Evolutionary conservation across 53 echinoderm and acorn worm species (phyloP).

Genomic region (Glandiceps talaboti): DNA sequence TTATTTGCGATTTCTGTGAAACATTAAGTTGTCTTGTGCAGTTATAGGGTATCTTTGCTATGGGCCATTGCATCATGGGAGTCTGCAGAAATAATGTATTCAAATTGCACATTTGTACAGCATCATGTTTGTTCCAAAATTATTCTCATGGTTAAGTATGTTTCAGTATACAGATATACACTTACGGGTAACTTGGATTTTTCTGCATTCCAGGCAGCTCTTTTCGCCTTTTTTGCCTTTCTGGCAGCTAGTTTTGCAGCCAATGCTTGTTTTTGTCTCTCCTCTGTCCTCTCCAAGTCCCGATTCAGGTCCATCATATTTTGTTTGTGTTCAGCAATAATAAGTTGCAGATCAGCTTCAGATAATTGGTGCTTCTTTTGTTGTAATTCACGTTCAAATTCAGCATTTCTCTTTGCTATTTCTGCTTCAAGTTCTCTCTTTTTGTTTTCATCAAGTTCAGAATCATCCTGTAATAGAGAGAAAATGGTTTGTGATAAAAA

Average conservation of each 20-base stretch:
- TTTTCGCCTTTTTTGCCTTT: constrained; percentile 17
- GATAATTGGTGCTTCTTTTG: constrained; percentile 38
- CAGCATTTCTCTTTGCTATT: neutral
- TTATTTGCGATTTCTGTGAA: no score
- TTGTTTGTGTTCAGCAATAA: constrained; percentile 47
- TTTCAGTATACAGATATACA: no score
- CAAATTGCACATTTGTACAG: no score
- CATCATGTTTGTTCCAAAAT: no score
- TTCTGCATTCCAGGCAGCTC: neutral
- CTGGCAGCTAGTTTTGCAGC: constrained; percentile 77
- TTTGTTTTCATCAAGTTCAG: neutral
- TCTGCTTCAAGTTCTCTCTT: neutral
- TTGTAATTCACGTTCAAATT: neutral
- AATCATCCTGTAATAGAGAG: neutral
- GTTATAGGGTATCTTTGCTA: no score
- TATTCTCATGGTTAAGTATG: no score
- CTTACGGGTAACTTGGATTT: neutral
- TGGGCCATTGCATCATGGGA: no score
- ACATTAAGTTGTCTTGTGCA: no score
- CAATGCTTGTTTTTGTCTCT: constrained; percentile 64
- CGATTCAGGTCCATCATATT: constrained; percentile 42
- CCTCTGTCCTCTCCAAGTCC: constrained; percentile 44
- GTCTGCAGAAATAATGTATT: no score
- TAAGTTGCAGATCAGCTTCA: constrained; percentile 28
- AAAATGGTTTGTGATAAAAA: no score